Evolutionary conservation across 2,113 vertebrate species (phyloP), one percentile per base, ranked within the genome.

Genomic region (Stictonetta naevosa): DNA sequence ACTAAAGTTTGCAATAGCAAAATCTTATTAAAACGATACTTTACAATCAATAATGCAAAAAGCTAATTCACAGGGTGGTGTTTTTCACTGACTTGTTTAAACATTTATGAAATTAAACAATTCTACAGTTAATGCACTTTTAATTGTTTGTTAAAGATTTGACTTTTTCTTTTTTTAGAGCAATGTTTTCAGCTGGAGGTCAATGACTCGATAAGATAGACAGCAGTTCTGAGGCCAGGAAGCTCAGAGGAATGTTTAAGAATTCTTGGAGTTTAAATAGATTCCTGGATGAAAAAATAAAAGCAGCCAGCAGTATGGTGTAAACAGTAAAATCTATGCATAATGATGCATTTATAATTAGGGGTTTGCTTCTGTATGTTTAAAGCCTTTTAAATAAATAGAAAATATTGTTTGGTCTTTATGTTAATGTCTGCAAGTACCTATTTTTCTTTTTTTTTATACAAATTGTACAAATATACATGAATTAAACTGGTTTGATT

Each of bases 1-100:
- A 92, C 94, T 96, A 93, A 96, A 96, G 95, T 95, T 94, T 95
- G 96, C 96, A 97, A 96, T 96, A 97, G 96, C 95, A 92, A 48
- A 94, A 95, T 86, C 95, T 73, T 96, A 96, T 95, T 97, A 96
- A 97, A 96, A 89, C 88, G 88, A 95, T 95, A 95, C 94, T 97
- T 96, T 97, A 96, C 96, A 97, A 97, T 97, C 97, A 97, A 44
- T 96, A 96, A 97, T 95, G 95, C 96, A 97, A 95, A 97, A 96
- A 97, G 96, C 96, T 97, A 96, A 97, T 97, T 96, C 97, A 97
- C 94, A 96, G 97, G 97, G 97, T 97, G 96, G 96, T 97, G 96
- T 97, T 97, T 97, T 96, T 97, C 97, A 97, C 96, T 96, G 95
- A 97, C 97, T 97, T 97, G 95, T 97, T 93, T 91, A 96, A 96